phyloP scores from a whole-genome alignment of 2,113 vertebrate species.

The Tupaia tana region DNA sequence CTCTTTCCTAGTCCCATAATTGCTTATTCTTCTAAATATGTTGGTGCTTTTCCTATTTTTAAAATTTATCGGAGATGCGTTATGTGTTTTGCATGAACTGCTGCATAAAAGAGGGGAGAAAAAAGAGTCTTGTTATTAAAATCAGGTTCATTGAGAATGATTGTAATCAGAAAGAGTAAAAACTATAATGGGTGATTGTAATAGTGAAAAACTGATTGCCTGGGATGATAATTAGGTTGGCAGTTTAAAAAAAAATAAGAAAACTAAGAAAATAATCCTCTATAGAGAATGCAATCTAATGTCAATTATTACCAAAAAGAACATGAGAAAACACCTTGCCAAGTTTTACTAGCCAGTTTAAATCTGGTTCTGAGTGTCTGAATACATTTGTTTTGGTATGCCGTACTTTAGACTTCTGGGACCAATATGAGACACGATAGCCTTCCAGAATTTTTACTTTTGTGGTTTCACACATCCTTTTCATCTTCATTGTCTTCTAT shows the following conservation, averaged over 20 bases:
- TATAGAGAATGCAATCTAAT: neutral
- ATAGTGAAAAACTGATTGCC: conserved; percentile 22
- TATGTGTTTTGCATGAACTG: neutral
- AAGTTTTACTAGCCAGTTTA: neutral
- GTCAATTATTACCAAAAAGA: neutral
- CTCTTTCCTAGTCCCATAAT: neutral
- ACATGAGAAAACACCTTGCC: neutral
- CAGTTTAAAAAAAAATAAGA: neutral
- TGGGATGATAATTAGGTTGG: conserved; percentile 25
- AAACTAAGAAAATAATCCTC: neutral
- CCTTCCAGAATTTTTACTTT: neutral
- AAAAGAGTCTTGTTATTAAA: neutral
- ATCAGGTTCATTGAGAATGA: neutral
- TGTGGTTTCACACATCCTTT: neutral
- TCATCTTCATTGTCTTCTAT: neutral
- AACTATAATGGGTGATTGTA: neutral
- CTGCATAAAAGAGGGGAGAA: neutral
- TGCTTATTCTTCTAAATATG: neutral
- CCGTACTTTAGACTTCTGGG: neutral
- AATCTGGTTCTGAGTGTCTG: neutral
- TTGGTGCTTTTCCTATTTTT: neutral
- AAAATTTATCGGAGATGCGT: neutral
- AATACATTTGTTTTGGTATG: neutral
- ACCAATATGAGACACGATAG: neutral
- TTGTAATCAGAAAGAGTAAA: neutral